Evolutionary conservation across 1,140 invertebrate genomes (phyloP), one percentile per base, ranked within the genome.

Genomic region (Atta cephalotes): DNA sequence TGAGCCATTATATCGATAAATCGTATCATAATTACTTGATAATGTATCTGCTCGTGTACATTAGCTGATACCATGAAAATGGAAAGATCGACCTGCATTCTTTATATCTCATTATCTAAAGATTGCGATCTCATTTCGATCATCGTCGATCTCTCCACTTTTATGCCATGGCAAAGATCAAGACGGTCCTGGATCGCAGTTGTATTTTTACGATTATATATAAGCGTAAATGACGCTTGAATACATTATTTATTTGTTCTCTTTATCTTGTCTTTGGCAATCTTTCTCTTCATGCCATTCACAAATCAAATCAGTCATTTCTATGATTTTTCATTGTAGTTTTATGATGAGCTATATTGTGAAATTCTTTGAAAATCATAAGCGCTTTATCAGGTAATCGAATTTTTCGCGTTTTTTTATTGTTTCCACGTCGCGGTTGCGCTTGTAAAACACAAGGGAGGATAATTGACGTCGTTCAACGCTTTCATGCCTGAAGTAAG

Each of bases 101-200:
- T 35, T 35, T 35, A 35, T 5, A 35, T 35, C 5, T 35, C 5
- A 35, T 35, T 35, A 35, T 35, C 31, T 35, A 35, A 35, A 35
- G 31, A 35, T 6, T 35, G 31, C 31, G 31, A 35, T 35, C 5
- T 35, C 31, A 35, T 5, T 35, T 35, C 31, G 31, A 6, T 35
- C 31, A 35, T 35, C 5, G 5, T 35, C 31, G 31, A 35, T 35
- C 31, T 35, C 58, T 79, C 87, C 87, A 70, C 63, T 58, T 14
- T 66, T n/a, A 21, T 62, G 70, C 74, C 51, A 16, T 53, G 89
- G 88, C 80, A 91, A 90, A 92, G 92, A 93, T 93, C 89, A 92
- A 92, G 92, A 90, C 49, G 79, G 63, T 88, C 79, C 66, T 53
- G 16, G 84, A 88, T 65, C 25, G 79, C 0, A 6, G 76, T 62